Evolutionary conservation across 2,888 invertebrate species (phyloP).

Genomic region (Drosophila leonis): DNA sequence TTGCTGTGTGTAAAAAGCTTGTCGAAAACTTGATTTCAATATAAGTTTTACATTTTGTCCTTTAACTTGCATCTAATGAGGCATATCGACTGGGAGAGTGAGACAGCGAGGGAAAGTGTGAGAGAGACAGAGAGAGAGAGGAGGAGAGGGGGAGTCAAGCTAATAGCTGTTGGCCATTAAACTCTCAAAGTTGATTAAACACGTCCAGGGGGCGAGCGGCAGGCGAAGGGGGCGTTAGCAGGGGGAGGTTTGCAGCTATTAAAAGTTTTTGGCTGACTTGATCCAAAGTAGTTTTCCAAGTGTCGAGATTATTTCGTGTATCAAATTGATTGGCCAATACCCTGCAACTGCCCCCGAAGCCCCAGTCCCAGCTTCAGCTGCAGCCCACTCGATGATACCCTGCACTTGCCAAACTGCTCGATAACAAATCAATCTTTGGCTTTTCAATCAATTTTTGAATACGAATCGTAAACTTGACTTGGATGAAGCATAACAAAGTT

Average conservation of each 20-base stretch:
- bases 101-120: not conserved
- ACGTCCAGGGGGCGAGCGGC: constrained; percentile 24
- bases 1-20: constrained; percentile 43
- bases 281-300: constrained; percentile 48
- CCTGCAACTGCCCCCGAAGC: not conserved
- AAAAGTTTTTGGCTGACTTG: constrained; percentile 45
- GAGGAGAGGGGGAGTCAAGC: not conserved
- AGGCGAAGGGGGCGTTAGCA: not conserved
- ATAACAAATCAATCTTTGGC: not conserved
- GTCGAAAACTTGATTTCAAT: constrained; percentile 70
- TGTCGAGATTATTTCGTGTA: constrained; percentile 38
- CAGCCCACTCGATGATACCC: not conserved
- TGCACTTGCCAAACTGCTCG: not conserved
- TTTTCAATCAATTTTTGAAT: not conserved
- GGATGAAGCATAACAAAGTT: not conserved
- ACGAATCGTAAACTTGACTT: not conserved
- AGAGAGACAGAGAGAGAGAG: not conserved
- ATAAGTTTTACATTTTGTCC: constrained; percentile 69
- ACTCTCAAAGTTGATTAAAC: constrained; percentile 61
- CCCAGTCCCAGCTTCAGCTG: not conserved
- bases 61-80: constrained; percentile 59
- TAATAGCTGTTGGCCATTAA: constrained; percentile 55
- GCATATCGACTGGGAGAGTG: constrained; percentile 26
- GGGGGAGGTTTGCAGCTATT: constrained; percentile 32
- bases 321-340: constrained; percentile 35